phyloP scores from a whole-genome alignment of 2,888 invertebrate species.

The Drosophila birchii region DNA sequence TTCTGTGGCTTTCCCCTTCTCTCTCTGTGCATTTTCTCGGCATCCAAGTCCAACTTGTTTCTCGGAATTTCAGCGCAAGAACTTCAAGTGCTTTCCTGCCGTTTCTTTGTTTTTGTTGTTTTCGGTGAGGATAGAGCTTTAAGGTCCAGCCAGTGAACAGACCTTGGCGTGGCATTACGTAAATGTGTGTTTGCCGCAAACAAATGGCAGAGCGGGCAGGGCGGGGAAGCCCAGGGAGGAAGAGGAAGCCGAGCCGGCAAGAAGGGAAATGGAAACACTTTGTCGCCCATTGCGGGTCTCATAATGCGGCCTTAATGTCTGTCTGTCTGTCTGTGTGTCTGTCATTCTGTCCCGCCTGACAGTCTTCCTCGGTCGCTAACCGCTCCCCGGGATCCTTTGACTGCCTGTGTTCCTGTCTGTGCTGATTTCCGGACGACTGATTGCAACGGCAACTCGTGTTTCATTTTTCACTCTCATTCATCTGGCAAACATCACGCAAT shows the following conservation, averaged over 20 bases:
- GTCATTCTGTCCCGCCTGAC: constrained; percentile 20
- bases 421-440: constrained; percentile 80
- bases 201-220: constrained; percentile 39
- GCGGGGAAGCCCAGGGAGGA: background rate
- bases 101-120: constrained; percentile 8
- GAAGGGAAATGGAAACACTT: constrained; percentile 54
- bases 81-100: constrained; percentile 67
- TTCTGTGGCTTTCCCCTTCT: background rate
- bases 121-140: constrained; percentile 39
- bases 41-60: constrained; percentile 70
- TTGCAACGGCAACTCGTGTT: constrained; percentile 75
- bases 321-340: constrained; percentile 19
- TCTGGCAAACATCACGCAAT: constrained; percentile 70
- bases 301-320: constrained; percentile 60
- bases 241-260: constrained; percentile 23
- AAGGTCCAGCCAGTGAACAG: constrained; percentile 41
- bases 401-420: constrained; percentile 57
- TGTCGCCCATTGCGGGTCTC: constrained; percentile 62
- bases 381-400: constrained; percentile 22
- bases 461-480: constrained; percentile 74
- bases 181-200: constrained; percentile 43
- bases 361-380: constrained; percentile 13
- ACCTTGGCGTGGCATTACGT: constrained; percentile 68
- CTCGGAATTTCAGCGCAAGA: constrained; percentile 60
- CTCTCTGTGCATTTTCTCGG: constrained; percentile 15